These are phyloP conservation scores for Blastobasis adustella DNA, from an alignment of 2,888 invertebrate species.

Conservation along the genomic window DNA sequence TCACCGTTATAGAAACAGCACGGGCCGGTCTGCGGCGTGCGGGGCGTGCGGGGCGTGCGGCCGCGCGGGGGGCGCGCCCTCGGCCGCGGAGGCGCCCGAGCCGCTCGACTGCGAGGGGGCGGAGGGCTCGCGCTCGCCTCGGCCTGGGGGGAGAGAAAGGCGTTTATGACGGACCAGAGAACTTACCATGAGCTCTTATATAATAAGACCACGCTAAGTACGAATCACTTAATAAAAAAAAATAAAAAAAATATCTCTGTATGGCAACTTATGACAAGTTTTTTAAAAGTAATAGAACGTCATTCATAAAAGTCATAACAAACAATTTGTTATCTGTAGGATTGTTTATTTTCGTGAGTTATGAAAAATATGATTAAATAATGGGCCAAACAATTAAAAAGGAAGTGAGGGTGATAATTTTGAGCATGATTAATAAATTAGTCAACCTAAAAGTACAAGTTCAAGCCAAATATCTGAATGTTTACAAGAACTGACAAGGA, in stretches of 20 bases:
- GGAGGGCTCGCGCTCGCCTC: conserved; percentile 33
- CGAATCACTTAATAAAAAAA: not conserved
- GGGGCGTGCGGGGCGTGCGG: conserved; percentile 58
- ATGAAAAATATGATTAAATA: too few relatives aligned
- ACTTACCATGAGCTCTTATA: not conserved
- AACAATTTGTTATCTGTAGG: too few relatives aligned
- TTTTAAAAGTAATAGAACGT: too few relatives aligned
- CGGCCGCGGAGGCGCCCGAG: conserved; percentile 39
- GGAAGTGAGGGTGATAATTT: too few relatives aligned
- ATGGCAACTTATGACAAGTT: too few relatives aligned
- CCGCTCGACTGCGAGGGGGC: conserved; percentile 52
- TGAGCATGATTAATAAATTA: too few relatives aligned
- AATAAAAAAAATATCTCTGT: not conserved
- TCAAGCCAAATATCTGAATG: too few relatives aligned
- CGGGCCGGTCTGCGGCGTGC: conserved; percentile 29
- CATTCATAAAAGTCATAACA: too few relatives aligned
- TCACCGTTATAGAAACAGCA: conserved; percentile 13
- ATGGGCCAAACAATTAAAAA: too few relatives aligned
- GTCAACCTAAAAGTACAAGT: too few relatives aligned
- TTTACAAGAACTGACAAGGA: too few relatives aligned
- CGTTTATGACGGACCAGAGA: not conserved
- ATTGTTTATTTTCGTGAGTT: too few relatives aligned
- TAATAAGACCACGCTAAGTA: not conserved
- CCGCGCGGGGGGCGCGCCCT: conserved; percentile 53
- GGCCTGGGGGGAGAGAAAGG: not conserved